These are phyloP conservation scores for Littorina saxatilis DNA, from an alignment of 1,140 invertebrate species.

Conservation along the genomic window DNA sequence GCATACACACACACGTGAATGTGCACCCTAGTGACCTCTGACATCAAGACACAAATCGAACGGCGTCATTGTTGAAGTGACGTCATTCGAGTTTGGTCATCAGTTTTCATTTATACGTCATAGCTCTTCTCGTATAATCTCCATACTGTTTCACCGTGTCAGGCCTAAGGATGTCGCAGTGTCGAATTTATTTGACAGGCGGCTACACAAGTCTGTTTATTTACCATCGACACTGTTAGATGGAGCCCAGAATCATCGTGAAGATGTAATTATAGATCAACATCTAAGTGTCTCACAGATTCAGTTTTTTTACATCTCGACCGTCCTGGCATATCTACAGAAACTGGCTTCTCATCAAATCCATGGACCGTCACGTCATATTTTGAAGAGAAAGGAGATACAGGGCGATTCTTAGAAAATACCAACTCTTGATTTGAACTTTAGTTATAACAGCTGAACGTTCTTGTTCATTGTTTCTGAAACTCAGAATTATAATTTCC, in stretches of 20 bases:
- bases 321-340: not conserved
- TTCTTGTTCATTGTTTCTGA: too few relatives aligned
- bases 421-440: too few relatives aligned
- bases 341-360: too few relatives aligned
- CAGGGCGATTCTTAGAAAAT: too few relatives aligned
- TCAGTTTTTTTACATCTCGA: not conserved
- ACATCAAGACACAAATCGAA: not conserved
- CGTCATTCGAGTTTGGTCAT: too few relatives aligned
- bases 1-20: too few relatives aligned
- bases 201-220: not conserved
- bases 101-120: not conserved
- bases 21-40: not conserved
- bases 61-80: not conserved
- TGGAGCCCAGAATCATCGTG: too few relatives aligned
- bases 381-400: too few relatives aligned
- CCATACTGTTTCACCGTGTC: not conserved
- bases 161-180: not conserved
- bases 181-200: constrained; percentile 7
- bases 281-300: not conserved
- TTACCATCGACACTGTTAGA: not conserved
- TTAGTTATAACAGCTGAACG: too few relatives aligned
- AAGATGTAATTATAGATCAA: not conserved
- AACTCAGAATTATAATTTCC: too few relatives aligned
- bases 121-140: not conserved
- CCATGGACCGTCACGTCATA: too few relatives aligned